Evolutionary conservation across 2,888 invertebrate species (phyloP), one percentile per base, ranked within the genome.

Genomic region (Zygogramma bicolorata): DNA sequence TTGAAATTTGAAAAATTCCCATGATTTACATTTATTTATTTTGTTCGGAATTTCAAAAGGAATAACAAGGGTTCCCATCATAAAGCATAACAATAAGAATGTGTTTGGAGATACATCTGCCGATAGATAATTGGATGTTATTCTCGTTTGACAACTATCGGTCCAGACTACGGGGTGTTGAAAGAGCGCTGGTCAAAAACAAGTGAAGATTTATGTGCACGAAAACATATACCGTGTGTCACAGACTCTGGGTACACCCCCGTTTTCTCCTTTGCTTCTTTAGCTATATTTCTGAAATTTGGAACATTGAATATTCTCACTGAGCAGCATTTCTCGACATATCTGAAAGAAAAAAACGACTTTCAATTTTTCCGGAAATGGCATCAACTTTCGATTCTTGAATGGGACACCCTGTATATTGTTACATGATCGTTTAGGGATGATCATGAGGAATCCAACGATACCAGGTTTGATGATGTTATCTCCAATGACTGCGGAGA

Each of bases 11-110:
- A 49, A 25, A 49, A 65, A 65, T 65, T 65, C 65, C 27, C 65
- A 65, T 27, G 31, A 65, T 65, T 65, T 65, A 49, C 65, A 65
- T 65, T 29, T 49, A 49, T 49, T 49, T 42, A 49, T 63, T 63
- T 63, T 22, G 65, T 29, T 18, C 49, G 49, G 20, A 38, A 31
- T 25, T 49, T 65, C 13, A n/a, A 31, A 65, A 65, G 29, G 46
- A 13, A 25, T n/a, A 53, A 22, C 53, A 13, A 53, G 53, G 10
- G 53, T 27, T 53, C 53, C 53, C 53, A 53, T 53, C 53, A 53
- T 53, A 53, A 27, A 53, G n/a, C 53, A 53, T 53, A 53, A 53
- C 53, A 53, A 53, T 53, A 53, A 53, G 53, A 53, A 53, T 53
- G 53, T 53, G 25, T 53, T 53, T 25, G 27, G 46, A 53, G 53